Conservation (phyloP, 1,140 invertebrate genomes). For the Drosophila trapezifrons region DNA sequence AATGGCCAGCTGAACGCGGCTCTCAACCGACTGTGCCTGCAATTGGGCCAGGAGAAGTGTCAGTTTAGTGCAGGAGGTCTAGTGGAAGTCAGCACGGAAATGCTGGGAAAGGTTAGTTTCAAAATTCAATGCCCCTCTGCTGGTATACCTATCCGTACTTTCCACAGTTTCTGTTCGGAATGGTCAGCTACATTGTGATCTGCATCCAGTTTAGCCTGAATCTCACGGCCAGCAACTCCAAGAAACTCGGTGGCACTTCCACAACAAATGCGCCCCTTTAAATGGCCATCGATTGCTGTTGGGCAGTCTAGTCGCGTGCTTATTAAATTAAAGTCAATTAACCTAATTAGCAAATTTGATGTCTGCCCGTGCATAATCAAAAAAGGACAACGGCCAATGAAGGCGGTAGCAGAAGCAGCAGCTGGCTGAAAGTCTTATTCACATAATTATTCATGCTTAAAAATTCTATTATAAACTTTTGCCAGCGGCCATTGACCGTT, state of each 20-base stretch:
- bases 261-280: constrained; percentile 9
- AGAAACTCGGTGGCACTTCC: background rate
- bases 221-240: constrained; percentile 15
- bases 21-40: constrained; percentile 29
- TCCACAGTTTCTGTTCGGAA: constrained; percentile 57
- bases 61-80: constrained; percentile 60
- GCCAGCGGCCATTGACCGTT: constrained; percentile 34
- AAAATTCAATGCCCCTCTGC: fast-evolving
- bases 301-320: constrained; percentile 32
- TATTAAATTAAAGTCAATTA: constrained; percentile 75
- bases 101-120: constrained; percentile 51
- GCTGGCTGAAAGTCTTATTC: constrained; percentile 46
- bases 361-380: constrained; percentile 61
- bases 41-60: constrained; percentile 58
- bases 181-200: constrained; percentile 58
- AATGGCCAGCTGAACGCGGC: constrained; percentile 43
- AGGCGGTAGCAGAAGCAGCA: constrained; percentile 11
- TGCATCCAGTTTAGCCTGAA: constrained; percentile 68
- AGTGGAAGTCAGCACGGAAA: constrained; percentile 50
- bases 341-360: constrained; percentile 69
- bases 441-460: constrained; percentile 76
- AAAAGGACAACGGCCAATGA: constrained; percentile 47
- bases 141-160: too few relatives aligned
- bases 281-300: constrained; percentile 14
- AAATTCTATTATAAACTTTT: constrained; percentile 78